Evolutionary conservation across 2,113 vertebrate genomes (phyloP), one percentile per base, ranked within the genome.

Genomic region (Rhabdomys dilectus): DNA sequence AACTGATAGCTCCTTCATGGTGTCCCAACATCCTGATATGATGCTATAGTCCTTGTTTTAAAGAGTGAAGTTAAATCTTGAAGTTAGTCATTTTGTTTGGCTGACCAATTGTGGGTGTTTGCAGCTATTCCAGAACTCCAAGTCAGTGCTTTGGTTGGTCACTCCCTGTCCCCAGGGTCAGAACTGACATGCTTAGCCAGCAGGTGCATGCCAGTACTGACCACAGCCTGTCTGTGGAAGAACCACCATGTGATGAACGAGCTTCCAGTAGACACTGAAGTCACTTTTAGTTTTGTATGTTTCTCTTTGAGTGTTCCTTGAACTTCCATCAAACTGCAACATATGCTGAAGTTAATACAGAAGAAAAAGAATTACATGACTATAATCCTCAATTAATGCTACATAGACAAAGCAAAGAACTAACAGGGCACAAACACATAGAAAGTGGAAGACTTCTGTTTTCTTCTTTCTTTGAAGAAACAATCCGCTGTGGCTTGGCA

Each of bases 11-110:
- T 64, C 82, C 98, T 98, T 96, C 97, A 98, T 93, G 94, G 98
- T 98, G 99, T 98, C 13, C 97, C 98, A 98, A 97, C 97, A 95
- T 98, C 98, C 97, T 98, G 98, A 98, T 98, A 97, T 98, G 96
- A 97, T 93, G 88, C 96, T 95, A 91, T 62, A 86, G 86, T 82
- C 95, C 97, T 97, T 93, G 97, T 89, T 96, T 97, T 75, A 91
- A 96, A 96, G 24, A 92, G 94, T 42, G 8, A 95, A 97, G 97
- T 93, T 68, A 88, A 90, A 29, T 76, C 84, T 95, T 96, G 94
- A 66, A 34, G 90, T 51, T 39, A 91, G 95, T 4, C 84, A 62
- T 95, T 88, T 96, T 77, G 93, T 93, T 95, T 92, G 91, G 48
- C 94, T 10, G 45, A 96, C 91, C 92, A 34, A 94, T 95, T 97